Evolutionary conservation across 2,797 vertebrate genomes (phyloP), one percentile per base, ranked within the genome.

Genomic region (Lepilemur ruficaudatus): DNA sequence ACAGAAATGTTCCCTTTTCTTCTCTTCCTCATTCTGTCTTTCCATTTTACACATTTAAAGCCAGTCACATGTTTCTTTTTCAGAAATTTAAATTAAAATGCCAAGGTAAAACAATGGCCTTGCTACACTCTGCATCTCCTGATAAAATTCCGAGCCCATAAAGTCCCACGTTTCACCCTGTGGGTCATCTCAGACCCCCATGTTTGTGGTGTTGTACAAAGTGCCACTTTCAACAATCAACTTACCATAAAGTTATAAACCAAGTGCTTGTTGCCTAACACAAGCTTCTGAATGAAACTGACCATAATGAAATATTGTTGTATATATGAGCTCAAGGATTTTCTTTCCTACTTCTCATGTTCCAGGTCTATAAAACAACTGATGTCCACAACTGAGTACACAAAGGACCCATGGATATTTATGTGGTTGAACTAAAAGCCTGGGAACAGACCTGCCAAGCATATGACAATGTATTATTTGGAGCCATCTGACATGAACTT

Each of bases 321-420:
- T 57, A 50, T 89, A 91, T 23, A 89, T 72, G 87, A 96, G 46
- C 46, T 91, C 69, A 52, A 92, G 79, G 35, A 81, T 91, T 96
- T 96, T 93, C 69, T 92, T 94, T 82, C 46, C 86, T 70, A 41
- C 69, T 88, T 89, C 38, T 96, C 85, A 94, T 35, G 61, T 65
- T 95, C 46, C 61, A 79, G 38, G 41, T 73, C 48, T 92, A 48
- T 72, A 91, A 88, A 95, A 93, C 94, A 91, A 94, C 59, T 89
- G 81, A 82, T 94, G 35, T 91, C 87, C 59, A 72, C 67, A 91
- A 67, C 46, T 43, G 32, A 94, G 63, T 61, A 69, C 46, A 91
- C 46, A 82, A 75, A 94, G 17, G 38, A 86, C 35, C 73, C 41
- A 50, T 57, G 59, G 75, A 75, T 91, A 94, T 94, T 95, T 87